Evolutionary conservation across 2,113 vertebrate genomes (phyloP).

Genomic region (Lucifuga dentata): DNA sequence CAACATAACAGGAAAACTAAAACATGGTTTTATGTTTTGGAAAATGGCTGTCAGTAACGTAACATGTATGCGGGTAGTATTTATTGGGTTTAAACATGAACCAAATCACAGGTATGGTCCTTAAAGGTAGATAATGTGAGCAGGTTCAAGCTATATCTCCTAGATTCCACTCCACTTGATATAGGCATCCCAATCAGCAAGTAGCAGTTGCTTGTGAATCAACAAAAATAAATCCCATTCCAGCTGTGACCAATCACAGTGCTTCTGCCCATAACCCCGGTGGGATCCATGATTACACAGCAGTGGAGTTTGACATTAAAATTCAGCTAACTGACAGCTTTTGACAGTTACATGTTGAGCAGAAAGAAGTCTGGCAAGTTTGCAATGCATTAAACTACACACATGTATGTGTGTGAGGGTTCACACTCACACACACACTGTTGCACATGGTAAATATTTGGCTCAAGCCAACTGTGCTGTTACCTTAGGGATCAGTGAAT

Average conservation of each 20-base stretch:
- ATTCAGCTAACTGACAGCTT: slow-evolving; percentile 29
- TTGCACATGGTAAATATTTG: slow-evolving; percentile 10
- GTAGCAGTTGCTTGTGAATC: slow-evolving; percentile 23
- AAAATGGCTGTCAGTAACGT: too few relatives aligned
- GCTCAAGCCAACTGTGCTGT: slow-evolving; percentile 22
- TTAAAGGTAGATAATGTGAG: background rate
- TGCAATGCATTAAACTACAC: slow-evolving; percentile 3
- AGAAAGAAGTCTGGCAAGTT: slow-evolving; percentile 35
- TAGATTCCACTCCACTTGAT: background rate
- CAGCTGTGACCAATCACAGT: background rate
- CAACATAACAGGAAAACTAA: too few relatives aligned
- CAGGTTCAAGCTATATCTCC: background rate
- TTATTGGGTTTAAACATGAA: too few relatives aligned
- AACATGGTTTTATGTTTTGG: too few relatives aligned
- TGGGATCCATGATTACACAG: slow-evolving; percentile 19
- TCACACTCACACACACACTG: background rate
- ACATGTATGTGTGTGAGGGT: slow-evolving; percentile 6
- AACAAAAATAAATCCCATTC: background rate
- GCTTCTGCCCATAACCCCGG: background rate
- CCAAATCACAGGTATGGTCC: too few relatives aligned
- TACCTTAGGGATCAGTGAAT: slow-evolving; percentile 52
- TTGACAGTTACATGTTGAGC: slow-evolving; percentile 47
- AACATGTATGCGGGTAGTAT: too few relatives aligned
- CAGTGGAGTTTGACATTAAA: slow-evolving; percentile 24
- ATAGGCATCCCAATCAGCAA: background rate